Conservation (phyloP, 2,797 vertebrate genomes). For the Tiaroga cobitis region DNA sequence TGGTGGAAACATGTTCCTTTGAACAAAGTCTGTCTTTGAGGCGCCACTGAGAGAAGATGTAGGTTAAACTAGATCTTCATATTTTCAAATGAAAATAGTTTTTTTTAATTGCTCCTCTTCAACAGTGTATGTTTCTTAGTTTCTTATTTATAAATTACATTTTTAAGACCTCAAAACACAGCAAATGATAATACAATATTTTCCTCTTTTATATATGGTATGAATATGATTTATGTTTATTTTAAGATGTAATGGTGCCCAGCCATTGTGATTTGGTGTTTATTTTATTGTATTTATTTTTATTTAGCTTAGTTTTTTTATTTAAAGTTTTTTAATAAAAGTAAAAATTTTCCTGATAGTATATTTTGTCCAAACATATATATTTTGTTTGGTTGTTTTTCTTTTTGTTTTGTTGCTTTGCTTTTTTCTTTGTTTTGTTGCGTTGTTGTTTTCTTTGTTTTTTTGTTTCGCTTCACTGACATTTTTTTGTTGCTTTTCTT, state of each 20-base stretch:
- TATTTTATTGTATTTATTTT: not conserved
- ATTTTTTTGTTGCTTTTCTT: not conserved
- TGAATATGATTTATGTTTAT: not conserved
- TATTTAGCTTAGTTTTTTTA: too few relatives aligned
- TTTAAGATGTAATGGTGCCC: not conserved
- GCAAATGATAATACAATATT: not conserved
- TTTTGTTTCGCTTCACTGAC: not conserved
- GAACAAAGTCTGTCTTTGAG: not conserved
- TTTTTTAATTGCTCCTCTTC: not conserved
- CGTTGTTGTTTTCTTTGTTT: not conserved
- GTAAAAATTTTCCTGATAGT: too few relatives aligned
- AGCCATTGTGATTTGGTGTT: not conserved
- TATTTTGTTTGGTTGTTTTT: not conserved
- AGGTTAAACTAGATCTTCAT: not conserved
- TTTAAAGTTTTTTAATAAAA: too few relatives aligned
- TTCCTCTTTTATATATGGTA: not conserved
- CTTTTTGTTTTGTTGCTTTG: not conserved
- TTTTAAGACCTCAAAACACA: not conserved
- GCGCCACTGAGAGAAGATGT: not conserved
- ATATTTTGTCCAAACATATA: not conserved
- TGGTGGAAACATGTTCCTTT: slow-evolving; percentile 8
- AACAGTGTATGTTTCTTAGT: too few relatives aligned
- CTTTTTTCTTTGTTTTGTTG: not conserved
- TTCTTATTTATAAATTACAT: too few relatives aligned
- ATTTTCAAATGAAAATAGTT: not conserved